A percentile compares a stretch with the other conserved stretches of the same genome.
These are phyloP conservation scores for Macrophya annulata DNA, from an alignment of 2,888 invertebrate genomes.

Conservation along the genomic window DNA sequence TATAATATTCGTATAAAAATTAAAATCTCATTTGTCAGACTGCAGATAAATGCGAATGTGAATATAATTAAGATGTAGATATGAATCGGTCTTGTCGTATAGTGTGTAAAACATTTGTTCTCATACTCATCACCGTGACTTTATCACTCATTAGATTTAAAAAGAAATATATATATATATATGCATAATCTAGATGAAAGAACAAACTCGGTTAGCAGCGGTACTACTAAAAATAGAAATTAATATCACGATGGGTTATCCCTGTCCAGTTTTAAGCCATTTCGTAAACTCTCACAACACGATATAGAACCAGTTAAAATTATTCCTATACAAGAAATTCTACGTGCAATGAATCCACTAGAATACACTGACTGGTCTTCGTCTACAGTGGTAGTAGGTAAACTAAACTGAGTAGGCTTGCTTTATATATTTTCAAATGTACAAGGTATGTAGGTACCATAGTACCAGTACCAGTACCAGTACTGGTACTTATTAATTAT, in stretches of 20 bases:
- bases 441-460: not conserved
- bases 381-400: not conserved
- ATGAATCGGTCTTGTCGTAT: not conserved
- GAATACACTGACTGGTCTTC: not conserved
- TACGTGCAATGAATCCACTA: constrained; percentile 12
- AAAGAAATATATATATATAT: not conserved
- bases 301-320: not conserved
- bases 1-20: not conserved
- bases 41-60: not conserved
- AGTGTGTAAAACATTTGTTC: constrained; percentile 11
- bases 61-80: constrained; percentile 1
- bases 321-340: not conserved
- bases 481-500: constrained; percentile 58
- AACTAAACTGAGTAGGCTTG: not conserved
- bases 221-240: not conserved
- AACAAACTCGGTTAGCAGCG: not conserved
- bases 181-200: constrained; percentile 5
- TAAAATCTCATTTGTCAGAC: not conserved
- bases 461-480: not conserved
- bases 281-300: not conserved
- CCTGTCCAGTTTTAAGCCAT: not conserved
- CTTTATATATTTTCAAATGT: constrained; percentile 35
- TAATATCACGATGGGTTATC: not conserved
- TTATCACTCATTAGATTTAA: not conserved
- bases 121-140: not conserved